A percentile compares a stretch with the other conserved stretches of the same genome.
Evolutionary conservation across 2,797 vertebrate species (phyloP).

Genomic region (Sorex maritimensis): DNA sequence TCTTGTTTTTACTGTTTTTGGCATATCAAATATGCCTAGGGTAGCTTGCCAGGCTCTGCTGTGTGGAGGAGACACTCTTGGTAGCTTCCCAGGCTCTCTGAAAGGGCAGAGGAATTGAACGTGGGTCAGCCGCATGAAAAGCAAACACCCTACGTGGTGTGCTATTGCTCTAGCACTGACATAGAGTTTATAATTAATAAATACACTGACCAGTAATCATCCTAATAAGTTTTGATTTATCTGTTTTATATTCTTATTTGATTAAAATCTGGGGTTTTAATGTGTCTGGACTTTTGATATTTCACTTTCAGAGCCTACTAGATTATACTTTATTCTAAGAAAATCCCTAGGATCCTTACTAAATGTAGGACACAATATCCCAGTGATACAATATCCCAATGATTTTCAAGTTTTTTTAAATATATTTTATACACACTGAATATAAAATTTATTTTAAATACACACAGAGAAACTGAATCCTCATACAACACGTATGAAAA

Average conservation of each 20-base stretch:
- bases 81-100: too few relatives aligned
- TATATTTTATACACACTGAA: neutral
- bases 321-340: neutral
- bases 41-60: too few relatives aligned
- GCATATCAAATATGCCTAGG: too few relatives aligned
- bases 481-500: neutral
- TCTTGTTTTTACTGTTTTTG: too few relatives aligned
- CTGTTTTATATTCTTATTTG: conserved; percentile 1
- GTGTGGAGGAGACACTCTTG: too few relatives aligned
- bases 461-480: neutral
- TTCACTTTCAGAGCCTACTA: neutral
- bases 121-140: too few relatives aligned
- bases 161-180: too few relatives aligned
- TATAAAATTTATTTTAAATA: neutral
- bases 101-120: too few relatives aligned
- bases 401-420: too few relatives aligned
- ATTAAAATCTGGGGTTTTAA: neutral
- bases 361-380: too few relatives aligned
- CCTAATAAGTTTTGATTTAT: neutral
- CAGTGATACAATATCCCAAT: too few relatives aligned
- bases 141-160: too few relatives aligned
- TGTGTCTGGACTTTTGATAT: neutral
- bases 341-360: neutral
- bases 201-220: neutral
- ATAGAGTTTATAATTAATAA: neutral